Evolutionary conservation across 1,140 invertebrate species (phyloP).

Genomic region (Papilio dardanus): DNA sequence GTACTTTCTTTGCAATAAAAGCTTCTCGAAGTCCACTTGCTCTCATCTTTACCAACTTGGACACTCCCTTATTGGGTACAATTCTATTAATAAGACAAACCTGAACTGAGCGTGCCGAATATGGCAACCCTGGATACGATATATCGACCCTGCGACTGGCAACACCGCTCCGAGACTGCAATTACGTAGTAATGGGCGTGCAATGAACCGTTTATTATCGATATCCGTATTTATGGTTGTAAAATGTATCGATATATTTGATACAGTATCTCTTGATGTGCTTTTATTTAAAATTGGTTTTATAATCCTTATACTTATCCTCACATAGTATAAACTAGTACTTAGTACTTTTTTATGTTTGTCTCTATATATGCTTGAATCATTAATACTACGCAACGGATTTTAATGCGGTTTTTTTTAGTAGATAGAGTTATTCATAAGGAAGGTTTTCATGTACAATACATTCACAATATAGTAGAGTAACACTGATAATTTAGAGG

Average conservation of each 20-base stretch:
- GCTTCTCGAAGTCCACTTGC: not conserved
- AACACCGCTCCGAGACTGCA: slow-evolving; percentile 45
- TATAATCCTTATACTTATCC: no score
- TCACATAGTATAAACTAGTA: no score
- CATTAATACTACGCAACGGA: no score
- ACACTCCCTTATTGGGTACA: slow-evolving; percentile 1
- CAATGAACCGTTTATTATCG: slow-evolving; percentile 12
- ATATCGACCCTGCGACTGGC: slow-evolving; percentile 54
- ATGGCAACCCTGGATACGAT: slow-evolving; percentile 58
- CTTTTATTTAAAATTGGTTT: slow-evolving; percentile 9
- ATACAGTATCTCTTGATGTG: not conserved
- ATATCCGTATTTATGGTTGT: slow-evolving; percentile 34
- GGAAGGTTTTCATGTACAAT: no score
- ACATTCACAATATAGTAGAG: no score
- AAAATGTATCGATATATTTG: not conserved
- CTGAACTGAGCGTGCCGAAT: slow-evolving; percentile 15
- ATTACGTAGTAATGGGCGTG: slow-evolving; percentile 42
- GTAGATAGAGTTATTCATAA: no score
- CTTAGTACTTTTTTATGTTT: no score
- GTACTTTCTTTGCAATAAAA: not conserved
- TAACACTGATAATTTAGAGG: no score
- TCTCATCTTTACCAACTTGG: not conserved
- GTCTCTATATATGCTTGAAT: no score
- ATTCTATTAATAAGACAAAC: slow-evolving; percentile 30
- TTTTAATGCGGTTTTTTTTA: no score